Evolutionary conservation across 2,113 vertebrate genomes (phyloP), one percentile per base, ranked within the genome.

Genomic region (Brienomyrus longianalis): DNA sequence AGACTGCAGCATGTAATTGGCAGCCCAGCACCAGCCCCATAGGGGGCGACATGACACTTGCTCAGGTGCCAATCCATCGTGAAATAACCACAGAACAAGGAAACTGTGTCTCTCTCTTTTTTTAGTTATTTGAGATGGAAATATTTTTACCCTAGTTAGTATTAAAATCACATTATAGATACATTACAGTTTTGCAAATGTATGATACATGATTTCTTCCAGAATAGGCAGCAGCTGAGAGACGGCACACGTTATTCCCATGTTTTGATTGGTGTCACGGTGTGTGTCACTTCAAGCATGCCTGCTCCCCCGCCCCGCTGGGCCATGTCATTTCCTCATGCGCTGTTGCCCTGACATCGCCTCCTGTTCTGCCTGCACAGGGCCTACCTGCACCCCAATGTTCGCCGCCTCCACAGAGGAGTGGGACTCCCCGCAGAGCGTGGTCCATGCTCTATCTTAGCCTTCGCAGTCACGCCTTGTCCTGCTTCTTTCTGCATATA

Each of bases 1-100:
- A 95, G 93, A 95, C 93, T 94, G 91, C 92, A 93, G 92, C 74
- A 95, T 95, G 94, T 95, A 94, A 94, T 94, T 77, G 74, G 90
- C 90, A 89, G 92, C 91, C 91, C 91, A 94, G 94, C 93, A 93
- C 93, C 86, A 74, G 89, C 80, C 87, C 90, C 88, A 90, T 89
- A 80, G 92, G 91, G 91, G 70, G 70, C 31, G 31, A 70, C n/a
- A 13, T 31, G 62, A n/a, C n/a, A 70, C 62, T 13, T 31, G 3
- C 27, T 31, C n/a, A 70, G 62, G 62, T 59, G 27, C 31, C 17
- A 43, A 39, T 17, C 74, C 66, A 15, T 74, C 10, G 11, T 15
- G 66, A 74, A 35, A 74, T 74, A 21, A 80, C 13, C 35, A 43
- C 1, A 4, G 31, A 80, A 8, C 13, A 43, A 43, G 74, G 31